Conservation (phyloP, 2,888 invertebrate genomes). For the Lithophane socia region DNA sequence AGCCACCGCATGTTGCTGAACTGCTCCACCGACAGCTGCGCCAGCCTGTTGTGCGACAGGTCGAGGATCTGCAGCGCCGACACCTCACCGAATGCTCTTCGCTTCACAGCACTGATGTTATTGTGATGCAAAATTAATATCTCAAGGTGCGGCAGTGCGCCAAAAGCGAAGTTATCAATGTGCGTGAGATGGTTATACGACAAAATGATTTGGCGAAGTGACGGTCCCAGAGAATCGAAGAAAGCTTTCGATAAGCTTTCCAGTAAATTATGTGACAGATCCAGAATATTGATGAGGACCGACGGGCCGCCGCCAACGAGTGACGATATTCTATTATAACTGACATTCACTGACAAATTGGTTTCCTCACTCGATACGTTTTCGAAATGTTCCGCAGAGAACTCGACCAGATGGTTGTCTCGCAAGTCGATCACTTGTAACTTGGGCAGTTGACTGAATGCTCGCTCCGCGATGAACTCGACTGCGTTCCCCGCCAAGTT, state of each 20-base stretch:
- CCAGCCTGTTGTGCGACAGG: slow-evolving; percentile 74
- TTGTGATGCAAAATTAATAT: slow-evolving; percentile 92
- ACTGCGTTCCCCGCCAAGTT: slow-evolving; percentile 94
- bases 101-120: slow-evolving; percentile 91
- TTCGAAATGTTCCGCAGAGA: slow-evolving; percentile 92
- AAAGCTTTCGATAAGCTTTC: slow-evolving; percentile 90
- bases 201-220: slow-evolving; percentile 81
- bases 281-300: slow-evolving; percentile 91
- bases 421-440: slow-evolving; percentile 94
- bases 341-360: slow-evolving; percentile 93
- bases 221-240: slow-evolving; percentile 84
- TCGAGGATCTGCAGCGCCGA: slow-evolving; percentile 76
- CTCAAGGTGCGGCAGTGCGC: slow-evolving; percentile 71
- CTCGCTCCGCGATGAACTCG: slow-evolving; percentile 91
- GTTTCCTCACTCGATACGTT: slow-evolving; percentile 91
- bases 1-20: slow-evolving; percentile 91
- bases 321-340: slow-evolving; percentile 91
- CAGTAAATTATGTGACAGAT: slow-evolving; percentile 92
- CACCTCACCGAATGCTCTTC: slow-evolving; percentile 92
- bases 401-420: slow-evolving; percentile 92
- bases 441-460: slow-evolving; percentile 93
- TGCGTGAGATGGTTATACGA: slow-evolving; percentile 90
- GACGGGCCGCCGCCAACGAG: slow-evolving; percentile 75
- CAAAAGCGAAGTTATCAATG: slow-evolving; percentile 84
- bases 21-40: slow-evolving; percentile 77